Percentiles rank a stretch among this genome's conserved stretches.
Conservation (phyloP, 2,888 invertebrate genomes). For the Cybosia mesomella region DNA sequence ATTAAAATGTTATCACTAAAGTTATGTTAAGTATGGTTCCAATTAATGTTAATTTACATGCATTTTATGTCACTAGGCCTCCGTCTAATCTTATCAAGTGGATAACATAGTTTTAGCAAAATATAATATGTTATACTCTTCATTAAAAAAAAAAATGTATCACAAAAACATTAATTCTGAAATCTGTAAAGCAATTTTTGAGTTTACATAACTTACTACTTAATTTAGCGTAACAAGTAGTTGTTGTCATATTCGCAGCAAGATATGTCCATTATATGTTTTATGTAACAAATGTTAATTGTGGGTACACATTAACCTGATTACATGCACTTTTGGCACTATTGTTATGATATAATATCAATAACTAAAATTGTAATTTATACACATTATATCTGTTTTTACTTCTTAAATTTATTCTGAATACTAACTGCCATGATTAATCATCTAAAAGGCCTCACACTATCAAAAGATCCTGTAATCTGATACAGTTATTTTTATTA, state of each 20-base stretch:
- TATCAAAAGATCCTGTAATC: background rate
- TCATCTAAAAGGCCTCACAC: background rate
- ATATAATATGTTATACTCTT: background rate
- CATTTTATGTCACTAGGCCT: constrained; percentile 42
- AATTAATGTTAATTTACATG: constrained; percentile 19
- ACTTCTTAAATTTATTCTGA: background rate
- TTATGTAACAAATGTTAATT: constrained; percentile 9
- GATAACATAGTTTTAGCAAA: constrained; percentile 29
- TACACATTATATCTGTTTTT: background rate
- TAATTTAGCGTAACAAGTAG: constrained; percentile 2
- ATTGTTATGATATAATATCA: constrained; percentile 7
- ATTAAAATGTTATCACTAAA: constrained; percentile 22
- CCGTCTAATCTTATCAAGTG: constrained; percentile 45
- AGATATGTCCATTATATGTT: background rate
- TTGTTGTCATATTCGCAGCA: background rate
- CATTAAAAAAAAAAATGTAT: background rate
- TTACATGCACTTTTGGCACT: background rate
- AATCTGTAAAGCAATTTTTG: background rate
- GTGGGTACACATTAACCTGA: constrained; percentile 23
- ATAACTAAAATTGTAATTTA: background rate
- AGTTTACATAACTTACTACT: background rate
- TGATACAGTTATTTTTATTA: background rate
- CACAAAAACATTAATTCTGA: background rate
- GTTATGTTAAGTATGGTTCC: constrained; percentile 11
- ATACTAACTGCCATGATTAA: background rate